Base-by-base conservation (phyloP, 2,797 vertebrate species). In the Oreochromis mossambicus region DNA sequence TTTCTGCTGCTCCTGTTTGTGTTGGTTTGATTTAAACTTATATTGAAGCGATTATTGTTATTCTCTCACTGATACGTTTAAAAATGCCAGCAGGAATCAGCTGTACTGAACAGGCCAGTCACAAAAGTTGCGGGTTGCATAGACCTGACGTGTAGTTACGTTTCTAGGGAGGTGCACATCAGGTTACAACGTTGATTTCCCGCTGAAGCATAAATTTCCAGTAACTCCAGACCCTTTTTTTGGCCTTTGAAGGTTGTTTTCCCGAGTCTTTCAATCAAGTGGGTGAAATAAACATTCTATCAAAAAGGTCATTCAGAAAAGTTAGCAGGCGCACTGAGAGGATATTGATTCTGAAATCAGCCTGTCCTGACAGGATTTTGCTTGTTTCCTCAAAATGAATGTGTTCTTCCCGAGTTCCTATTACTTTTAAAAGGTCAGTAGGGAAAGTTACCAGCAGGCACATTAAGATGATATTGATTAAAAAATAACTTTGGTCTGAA, bases 81-180 rank as follows among this genome's bases (percentile, higher is more conserved):
- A 61, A 61, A 61, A 2, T 34, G 3, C 56, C 9, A 34, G 15
- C 56, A 61, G 56, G 56, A 61, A 19, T 61, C 0, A 0, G 17
- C 17, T 61, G 1, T 19, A 1, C 1, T 61, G 15, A 61, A 61
- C 29, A 19, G 56, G 17, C 56, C 5, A 61, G 56, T 61, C 29
- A 19, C 15, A 19, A 61, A 32, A 61, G 56, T 61, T 1, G 8
- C 36, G 36, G 8, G 8, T 38, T 38, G 29, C 56, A 61, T 34
- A 61, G 56, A 34, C 29, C 56, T 19, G 56, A 61, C 9, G 0
- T 61, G 17, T 61, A 61, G 6, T 19, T 34, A 34, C 29, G 19
- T 61, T 0, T 11, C 56, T 61, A 19, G 56, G 32, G 32, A 63
- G 10, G 6, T 63, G 17, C 58, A 63, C 17, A 36, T 36, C 10